phyloP scores from a whole-genome alignment of 2,888 invertebrate species.

The Chrysolina oricalcia region DNA sequence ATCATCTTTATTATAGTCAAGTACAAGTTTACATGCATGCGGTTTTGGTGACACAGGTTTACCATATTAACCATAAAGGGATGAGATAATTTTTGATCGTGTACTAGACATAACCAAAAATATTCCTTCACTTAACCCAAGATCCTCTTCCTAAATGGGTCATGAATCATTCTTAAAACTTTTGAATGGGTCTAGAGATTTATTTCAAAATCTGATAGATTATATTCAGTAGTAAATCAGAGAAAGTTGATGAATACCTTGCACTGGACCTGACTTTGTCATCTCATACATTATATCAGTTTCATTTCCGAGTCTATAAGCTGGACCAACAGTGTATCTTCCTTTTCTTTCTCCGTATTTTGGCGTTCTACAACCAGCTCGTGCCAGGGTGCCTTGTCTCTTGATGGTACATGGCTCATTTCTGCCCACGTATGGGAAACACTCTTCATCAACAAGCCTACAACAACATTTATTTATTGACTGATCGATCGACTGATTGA shows the following conservation, averaged over 20 bases:
- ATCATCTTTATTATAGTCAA: too few species aligned
- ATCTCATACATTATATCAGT: conserved; percentile 95
- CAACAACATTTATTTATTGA: neutral
- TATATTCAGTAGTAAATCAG: neutral
- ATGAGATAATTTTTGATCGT: too few species aligned
- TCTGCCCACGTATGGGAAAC: conserved; percentile 86
- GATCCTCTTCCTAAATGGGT: too few species aligned
- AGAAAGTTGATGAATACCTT: conserved; percentile 75
- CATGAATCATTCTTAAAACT: too few species aligned
- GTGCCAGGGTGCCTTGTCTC: conserved; percentile 69
- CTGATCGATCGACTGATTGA: neutral
- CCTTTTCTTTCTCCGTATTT: conserved; percentile 74
- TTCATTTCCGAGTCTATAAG: conserved; percentile 83
- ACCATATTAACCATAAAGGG: too few species aligned
- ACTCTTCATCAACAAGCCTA: conserved; percentile 88
- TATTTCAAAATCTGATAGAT: too few species aligned
- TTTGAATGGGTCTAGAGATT: too few species aligned
- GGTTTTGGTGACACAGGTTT: too few species aligned
- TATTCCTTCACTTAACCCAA: too few species aligned
- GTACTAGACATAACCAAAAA: too few species aligned
- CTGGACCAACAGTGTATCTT: conserved; percentile 84
- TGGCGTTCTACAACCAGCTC: conserved; percentile 75
- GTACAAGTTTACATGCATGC: too few species aligned
- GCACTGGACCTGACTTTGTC: conserved; percentile 91
- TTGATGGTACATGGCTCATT: conserved; percentile 79